These are phyloP conservation scores for Isotomurus palustris DNA, from an alignment of 2,888 invertebrate genomes.

Conservation along the genomic window DNA sequence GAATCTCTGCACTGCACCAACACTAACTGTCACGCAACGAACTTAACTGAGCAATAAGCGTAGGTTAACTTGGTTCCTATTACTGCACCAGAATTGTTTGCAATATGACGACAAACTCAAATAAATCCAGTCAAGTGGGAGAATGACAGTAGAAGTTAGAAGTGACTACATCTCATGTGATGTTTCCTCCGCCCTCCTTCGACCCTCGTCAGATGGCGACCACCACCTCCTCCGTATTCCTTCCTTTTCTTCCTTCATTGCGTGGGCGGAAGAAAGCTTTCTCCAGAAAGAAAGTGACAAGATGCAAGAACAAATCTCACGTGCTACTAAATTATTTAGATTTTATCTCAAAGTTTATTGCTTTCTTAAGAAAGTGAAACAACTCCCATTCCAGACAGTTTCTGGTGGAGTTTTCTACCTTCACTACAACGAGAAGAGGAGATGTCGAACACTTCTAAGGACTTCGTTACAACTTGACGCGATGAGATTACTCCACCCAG, in stretches of 20 bases:
- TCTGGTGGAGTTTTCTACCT: background rate
- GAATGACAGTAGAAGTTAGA: background rate
- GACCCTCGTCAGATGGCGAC: no score
- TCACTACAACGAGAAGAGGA: constrained; percentile 54
- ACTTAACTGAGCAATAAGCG: no score
- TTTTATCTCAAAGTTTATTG: background rate
- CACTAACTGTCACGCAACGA: no score
- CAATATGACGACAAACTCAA: constrained; percentile 2
- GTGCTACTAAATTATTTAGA: background rate
- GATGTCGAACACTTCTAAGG: constrained; percentile 59
- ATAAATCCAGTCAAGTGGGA: no score
- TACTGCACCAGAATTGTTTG: background rate
- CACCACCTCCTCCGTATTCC: no score
- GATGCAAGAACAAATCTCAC: no score
- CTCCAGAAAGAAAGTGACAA: no score
- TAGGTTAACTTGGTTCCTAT: no score
- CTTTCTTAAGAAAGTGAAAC: background rate
- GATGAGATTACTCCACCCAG: constrained; percentile 64
- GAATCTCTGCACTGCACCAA: no score
- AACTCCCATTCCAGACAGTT: constrained; percentile 14
- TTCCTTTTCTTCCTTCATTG: no score
- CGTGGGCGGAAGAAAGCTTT: no score
- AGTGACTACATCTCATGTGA: background rate
- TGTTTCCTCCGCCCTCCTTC: no score
- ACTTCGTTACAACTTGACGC: constrained; percentile 61